A percentile compares a stretch with the other conserved stretches of the same genome.
Conservation (phyloP, 2,113 vertebrate genomes). For the Poecilia latipinna region DNA sequence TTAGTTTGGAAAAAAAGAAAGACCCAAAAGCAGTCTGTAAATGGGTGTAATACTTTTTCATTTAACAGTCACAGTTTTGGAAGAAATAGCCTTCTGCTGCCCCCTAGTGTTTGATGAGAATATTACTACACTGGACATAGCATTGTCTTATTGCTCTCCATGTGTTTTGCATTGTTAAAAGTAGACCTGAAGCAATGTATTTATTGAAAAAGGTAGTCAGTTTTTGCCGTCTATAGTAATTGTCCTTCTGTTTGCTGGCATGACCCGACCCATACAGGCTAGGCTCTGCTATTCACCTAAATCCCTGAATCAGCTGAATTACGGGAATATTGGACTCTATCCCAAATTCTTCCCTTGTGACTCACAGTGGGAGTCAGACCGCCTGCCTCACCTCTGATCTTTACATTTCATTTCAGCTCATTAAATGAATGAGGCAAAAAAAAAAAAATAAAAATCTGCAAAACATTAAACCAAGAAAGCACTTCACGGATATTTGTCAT, state of each 20-base stretch:
- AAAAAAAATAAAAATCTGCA: not conserved
- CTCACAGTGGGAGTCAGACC: constrained; percentile 33
- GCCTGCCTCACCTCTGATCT: constrained; percentile 19
- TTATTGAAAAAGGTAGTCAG: not conserved
- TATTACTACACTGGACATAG: not conserved
- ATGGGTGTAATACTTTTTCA: too few species aligned
- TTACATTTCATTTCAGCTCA: constrained; percentile 28
- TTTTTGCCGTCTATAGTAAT: not conserved
- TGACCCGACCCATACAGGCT: constrained; percentile 11
- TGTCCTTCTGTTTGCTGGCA: not conserved
- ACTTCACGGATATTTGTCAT: not conserved
- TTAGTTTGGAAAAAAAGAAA: too few species aligned
- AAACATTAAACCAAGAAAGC: not conserved
- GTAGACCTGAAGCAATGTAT: not conserved
- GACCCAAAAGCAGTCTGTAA: too few species aligned
- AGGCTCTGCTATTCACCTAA: constrained; percentile 35
- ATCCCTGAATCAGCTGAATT: constrained; percentile 49
- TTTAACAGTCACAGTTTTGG: not conserved
- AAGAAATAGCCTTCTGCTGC: constrained; percentile 21
- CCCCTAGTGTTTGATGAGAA: constrained; percentile 16
- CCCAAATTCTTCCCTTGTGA: constrained; percentile 52
- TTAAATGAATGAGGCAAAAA: constrained; percentile 17
- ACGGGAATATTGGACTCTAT: constrained; percentile 35
- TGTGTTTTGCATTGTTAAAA: not conserved
- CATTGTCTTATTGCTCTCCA: not conserved